Evolutionary conservation across 1,140 invertebrate genomes (phyloP).

Genomic region (Leptonema lineaticorne): DNA sequence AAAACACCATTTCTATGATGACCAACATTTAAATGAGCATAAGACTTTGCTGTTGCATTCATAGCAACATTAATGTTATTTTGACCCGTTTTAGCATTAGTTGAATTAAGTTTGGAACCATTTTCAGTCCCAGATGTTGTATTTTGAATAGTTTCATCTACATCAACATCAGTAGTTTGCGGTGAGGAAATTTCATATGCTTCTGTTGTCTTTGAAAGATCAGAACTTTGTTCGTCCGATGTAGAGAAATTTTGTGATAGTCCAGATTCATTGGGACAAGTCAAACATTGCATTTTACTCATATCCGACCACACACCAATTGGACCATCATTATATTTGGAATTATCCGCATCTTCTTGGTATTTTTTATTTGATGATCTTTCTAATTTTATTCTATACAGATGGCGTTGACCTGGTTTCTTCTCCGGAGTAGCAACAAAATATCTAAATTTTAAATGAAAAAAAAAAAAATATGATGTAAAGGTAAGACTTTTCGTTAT

Average conservation of each 20-base stretch:
- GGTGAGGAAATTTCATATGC: neutral
- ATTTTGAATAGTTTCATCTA: constrained; percentile 3
- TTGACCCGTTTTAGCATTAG: neutral
- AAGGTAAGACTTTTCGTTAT: neutral
- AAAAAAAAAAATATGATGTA: neutral
- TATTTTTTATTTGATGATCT: neutral
- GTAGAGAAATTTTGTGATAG: constrained; percentile 36
- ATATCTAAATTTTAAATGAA: constrained; percentile 45
- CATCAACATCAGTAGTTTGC: neutral
- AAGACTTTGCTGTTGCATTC: constrained; percentile 33
- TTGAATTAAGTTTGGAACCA: neutral
- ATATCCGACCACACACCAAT: constrained; percentile 45
- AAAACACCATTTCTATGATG: constrained; percentile 37
- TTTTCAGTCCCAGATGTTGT: neutral
- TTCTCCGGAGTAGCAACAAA: constrained; percentile 72
- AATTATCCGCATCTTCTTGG: constrained; percentile 13
- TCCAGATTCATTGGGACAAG: constrained; percentile 47
- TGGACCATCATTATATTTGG: neutral
- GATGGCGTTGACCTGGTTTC: constrained; percentile 68
- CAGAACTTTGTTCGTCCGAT: constrained; percentile 40
- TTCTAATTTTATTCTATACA: constrained; percentile 63
- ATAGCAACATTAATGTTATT: constrained; percentile 11
- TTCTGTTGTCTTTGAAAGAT: constrained; percentile 11
- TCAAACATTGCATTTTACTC: constrained; percentile 47
- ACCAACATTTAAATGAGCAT: constrained; percentile 33